A percentile compares a stretch with the other conserved stretches of the same genome.
phyloP scores from a whole-genome alignment of 2,797 vertebrate species.

The Artibeus jamaicensis region DNA sequence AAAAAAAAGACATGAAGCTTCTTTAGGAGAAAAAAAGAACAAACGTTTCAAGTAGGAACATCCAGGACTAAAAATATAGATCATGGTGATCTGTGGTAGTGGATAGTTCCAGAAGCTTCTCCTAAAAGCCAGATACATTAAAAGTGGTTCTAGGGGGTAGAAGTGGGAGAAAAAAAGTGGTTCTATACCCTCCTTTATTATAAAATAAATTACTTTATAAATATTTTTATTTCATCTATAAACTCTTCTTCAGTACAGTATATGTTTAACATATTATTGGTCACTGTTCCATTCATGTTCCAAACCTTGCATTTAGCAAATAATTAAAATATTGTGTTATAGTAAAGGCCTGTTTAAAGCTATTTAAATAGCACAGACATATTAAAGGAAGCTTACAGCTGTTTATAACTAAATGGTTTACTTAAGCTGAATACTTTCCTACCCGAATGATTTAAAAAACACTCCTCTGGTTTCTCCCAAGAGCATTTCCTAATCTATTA shows the following conservation, averaged over 20 bases:
- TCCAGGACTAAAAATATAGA: neutral
- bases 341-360: neutral
- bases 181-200: neutral
- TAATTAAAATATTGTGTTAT: neutral
- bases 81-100: neutral
- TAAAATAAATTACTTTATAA: too few relatives aligned
- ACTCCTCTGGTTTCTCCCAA: constrained; percentile 1
- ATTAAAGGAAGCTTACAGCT: neutral
- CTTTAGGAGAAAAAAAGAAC: neutral
- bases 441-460: neutral
- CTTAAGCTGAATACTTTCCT: neutral
- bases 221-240: neutral
- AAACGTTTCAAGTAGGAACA: constrained; percentile 23
- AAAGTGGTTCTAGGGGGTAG: neutral
- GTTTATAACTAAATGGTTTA: neutral
- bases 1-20: constrained; percentile 18
- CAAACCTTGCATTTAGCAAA: constrained; percentile 38
- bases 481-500: constrained; percentile 1
- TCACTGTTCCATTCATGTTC: neutral
- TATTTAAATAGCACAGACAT: neutral
- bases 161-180: neutral
- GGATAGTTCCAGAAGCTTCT: neutral
- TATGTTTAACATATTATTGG: neutral
- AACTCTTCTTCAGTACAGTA: constrained; percentile 11
- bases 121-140: neutral